Conservation (phyloP, 2,888 invertebrate species). For the Amphipyra tragopoginis region DNA sequence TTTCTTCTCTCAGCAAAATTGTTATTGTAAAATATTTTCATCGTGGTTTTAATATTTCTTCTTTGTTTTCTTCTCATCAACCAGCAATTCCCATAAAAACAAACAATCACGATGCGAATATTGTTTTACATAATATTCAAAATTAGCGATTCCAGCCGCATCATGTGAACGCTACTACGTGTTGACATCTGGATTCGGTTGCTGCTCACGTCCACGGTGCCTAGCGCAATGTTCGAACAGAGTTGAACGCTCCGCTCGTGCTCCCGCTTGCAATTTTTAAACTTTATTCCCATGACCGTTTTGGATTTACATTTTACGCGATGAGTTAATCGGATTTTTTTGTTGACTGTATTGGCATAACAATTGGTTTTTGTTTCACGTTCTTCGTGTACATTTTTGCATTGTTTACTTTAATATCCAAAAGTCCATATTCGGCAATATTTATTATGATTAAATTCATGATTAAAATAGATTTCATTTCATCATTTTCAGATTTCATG, state of each 20-base stretch:
- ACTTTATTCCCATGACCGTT: slow-evolving; percentile 55
- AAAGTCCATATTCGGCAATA: background rate
- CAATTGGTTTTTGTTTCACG: slow-evolving; percentile 9
- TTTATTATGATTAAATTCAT: no score
- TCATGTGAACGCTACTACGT: slow-evolving; percentile 72
- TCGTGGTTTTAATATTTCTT: background rate
- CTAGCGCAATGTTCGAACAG: slow-evolving; percentile 50
- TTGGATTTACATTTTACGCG: slow-evolving; percentile 45
- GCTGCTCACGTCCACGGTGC: slow-evolving; percentile 59
- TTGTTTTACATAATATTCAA: slow-evolving; percentile 59
- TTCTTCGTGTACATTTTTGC: background rate
- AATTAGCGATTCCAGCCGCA: slow-evolving; percentile 71
- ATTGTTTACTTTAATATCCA: background rate
- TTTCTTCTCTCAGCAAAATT: no score
- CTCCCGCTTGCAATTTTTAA: slow-evolving; percentile 47
- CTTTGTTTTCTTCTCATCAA: slow-evolving; percentile 18
- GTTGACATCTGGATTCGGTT: slow-evolving; percentile 65
- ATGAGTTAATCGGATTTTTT: slow-evolving; percentile 37
- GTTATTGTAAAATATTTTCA: no score
- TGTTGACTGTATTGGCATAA: slow-evolving; percentile 11
- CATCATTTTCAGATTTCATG: no score
- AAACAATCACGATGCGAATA: slow-evolving; percentile 47
- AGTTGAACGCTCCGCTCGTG: slow-evolving; percentile 63
- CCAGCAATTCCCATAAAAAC: slow-evolving; percentile 23
- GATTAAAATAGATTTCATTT: no score